phyloP scores from a whole-genome alignment of 2,113 vertebrate species.

The Melanotaenia duboulayi region DNA sequence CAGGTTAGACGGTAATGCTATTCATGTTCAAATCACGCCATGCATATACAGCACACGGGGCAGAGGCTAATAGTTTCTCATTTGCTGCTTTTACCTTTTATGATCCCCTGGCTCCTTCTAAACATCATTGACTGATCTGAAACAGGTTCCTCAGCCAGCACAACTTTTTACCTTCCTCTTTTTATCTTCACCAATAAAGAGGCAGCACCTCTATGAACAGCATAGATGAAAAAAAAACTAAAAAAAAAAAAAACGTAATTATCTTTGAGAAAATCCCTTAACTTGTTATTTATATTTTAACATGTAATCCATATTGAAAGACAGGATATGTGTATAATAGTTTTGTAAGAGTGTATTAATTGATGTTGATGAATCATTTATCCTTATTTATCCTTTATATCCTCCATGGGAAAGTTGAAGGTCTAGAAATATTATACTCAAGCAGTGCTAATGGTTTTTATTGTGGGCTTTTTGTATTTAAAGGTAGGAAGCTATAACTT shows the following conservation, averaged over 20 bases:
- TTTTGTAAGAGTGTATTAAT: slow-evolving; percentile 17
- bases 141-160: slow-evolving; percentile 26
- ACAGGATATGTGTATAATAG: slow-evolving; percentile 6
- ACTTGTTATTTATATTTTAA: slow-evolving; percentile 18
- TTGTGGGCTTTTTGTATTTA: too few species aligned
- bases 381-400: too few species aligned
- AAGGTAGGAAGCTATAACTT: neutral
- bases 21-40: slow-evolving; percentile 60
- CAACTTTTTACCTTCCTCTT: slow-evolving; percentile 32
- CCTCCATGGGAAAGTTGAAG: neutral
- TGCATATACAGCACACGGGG: slow-evolving; percentile 55
- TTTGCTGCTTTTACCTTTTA: slow-evolving; percentile 58
- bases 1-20: slow-evolving; percentile 41
- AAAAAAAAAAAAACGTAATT: slow-evolving; percentile 40
- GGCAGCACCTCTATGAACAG: slow-evolving; percentile 12
- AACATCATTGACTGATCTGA: slow-evolving; percentile 35
- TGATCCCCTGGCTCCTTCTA: slow-evolving; percentile 32
- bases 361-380: neutral
- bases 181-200: slow-evolving; percentile 49
- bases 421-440: neutral
- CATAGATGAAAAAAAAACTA: slow-evolving; percentile 43
- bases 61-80: slow-evolving; percentile 57
- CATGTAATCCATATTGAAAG: slow-evolving; percentile 17
- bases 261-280: slow-evolving; percentile 28
- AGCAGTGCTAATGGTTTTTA: neutral